Evolutionary conservation across 2,888 invertebrate genomes (phyloP), one percentile per base, ranked within the genome.

Genomic region (Xanthia togata): DNA sequence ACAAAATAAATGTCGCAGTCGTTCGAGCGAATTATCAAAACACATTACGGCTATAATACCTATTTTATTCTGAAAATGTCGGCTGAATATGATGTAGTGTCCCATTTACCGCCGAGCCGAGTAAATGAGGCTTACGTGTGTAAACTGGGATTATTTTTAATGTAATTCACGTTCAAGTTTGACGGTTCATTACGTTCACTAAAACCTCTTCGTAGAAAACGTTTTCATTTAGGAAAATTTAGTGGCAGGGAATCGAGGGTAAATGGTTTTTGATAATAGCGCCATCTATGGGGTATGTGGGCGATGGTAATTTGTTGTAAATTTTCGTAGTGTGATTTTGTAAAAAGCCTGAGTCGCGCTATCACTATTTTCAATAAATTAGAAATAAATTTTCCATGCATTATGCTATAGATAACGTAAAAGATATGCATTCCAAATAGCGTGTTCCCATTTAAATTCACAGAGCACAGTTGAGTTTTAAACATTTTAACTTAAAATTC

Each of bases 81-180:
- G 71, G 53, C 55, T 80, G 73, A 65, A 72, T 72, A 84, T 86
- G 87, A 85, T 81, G 75, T 85, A 87, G 69, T 78, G 74, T 71
- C 78, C 78, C 85, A 83, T 83, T 84, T 85, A 79, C 70, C 70
- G 38, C 35, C 44, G 53, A 64, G 72, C 71, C 35, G 47, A 70
- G 75, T 78, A 82, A 83, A 84, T 80, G 81, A 76, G 80, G 86
- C 79, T 87, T 84, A 82, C 78, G 73, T 85, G 79, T 87, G 83
- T 82, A 86, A 88, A 79, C 71, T 68, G 76, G 83, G 81, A 86
- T 88, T 88, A 86, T 85, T 85, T 88, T 85, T 84, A 88, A 88
- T 83, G 79, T 86, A n/a, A 81, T 84, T 86, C 86, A 77, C 79
- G 82, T 86, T 81, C 79, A 72, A 73, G 50, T 76, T 85, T 84